These are phyloP conservation scores for Talpa occidentalis DNA, from an alignment of 2,113 vertebrate genomes.

Conservation along the genomic window DNA sequence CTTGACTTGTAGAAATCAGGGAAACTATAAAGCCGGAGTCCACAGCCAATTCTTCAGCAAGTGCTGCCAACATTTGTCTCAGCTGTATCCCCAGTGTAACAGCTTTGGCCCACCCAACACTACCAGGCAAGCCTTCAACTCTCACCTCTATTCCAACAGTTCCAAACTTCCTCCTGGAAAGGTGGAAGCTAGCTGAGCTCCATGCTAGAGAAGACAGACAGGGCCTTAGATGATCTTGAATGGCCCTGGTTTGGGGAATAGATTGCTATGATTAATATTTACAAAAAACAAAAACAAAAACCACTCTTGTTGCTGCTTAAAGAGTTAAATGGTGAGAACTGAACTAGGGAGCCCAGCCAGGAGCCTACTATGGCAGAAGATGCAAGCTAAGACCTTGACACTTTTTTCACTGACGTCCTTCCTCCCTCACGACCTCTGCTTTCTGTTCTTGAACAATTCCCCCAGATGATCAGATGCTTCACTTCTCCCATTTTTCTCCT, in stretches of 20 bases:
- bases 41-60: background rate
- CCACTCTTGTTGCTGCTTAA: background rate
- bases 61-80: background rate
- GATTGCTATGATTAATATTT: background rate
- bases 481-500: background rate
- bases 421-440: background rate
- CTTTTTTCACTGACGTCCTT: background rate
- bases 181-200: background rate
- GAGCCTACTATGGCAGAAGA: background rate
- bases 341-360: background rate
- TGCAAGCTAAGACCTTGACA: background rate
- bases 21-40: background rate
- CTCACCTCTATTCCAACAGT: background rate
- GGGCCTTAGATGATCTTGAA: background rate
- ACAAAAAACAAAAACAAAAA: background rate
- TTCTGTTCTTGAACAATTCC: background rate
- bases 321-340: background rate
- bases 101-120: background rate
- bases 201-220: background rate
- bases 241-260: background rate
- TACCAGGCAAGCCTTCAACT: background rate
- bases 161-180: background rate
- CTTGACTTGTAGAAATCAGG: background rate
- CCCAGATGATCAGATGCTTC: background rate
- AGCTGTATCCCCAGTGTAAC: background rate